Evolutionary conservation across 2,888 invertebrate species (phyloP).

Genomic region (Periphyllus acericola): DNA sequence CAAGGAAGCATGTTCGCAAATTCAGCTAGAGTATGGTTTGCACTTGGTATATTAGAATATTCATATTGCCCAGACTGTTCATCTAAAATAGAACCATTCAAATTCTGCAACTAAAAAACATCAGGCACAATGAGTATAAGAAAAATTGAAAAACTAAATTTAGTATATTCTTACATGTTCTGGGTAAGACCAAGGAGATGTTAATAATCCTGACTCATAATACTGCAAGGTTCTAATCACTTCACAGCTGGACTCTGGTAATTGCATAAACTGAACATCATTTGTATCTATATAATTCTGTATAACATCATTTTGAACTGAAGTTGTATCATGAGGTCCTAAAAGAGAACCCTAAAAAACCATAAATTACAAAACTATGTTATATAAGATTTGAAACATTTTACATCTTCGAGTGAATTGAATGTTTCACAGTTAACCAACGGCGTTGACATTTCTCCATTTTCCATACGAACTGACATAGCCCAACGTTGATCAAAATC

Average conservation of each 20-base stretch:
- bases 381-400: neutral
- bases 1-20: slow-evolving; percentile 49
- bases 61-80: neutral
- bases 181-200: slow-evolving; percentile 8
- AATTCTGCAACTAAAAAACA: slow-evolving; percentile 10
- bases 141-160: neutral
- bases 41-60: neutral
- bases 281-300: slow-evolving; percentile 49
- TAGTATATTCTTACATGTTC: slow-evolving; percentile 7
- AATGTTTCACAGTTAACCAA: slow-evolving; percentile 35
- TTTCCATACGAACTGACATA: slow-evolving; percentile 33
- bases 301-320: slow-evolving; percentile 50
- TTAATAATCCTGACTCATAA: slow-evolving; percentile 42
- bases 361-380: neutral
- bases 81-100: slow-evolving; percentile 10
- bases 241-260: slow-evolving; percentile 50
- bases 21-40: slow-evolving; percentile 16
- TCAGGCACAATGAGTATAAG: neutral
- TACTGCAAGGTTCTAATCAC: slow-evolving; percentile 48
- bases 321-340: slow-evolving; percentile 37
- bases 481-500: slow-evolving; percentile 57
- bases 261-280: slow-evolving; percentile 44
- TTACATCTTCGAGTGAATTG: slow-evolving; percentile 42
- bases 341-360: slow-evolving; percentile 42
- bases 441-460: slow-evolving; percentile 7